phyloP scores from a whole-genome alignment of 2,797 vertebrate genomes.

The Cuniculus paca region DNA sequence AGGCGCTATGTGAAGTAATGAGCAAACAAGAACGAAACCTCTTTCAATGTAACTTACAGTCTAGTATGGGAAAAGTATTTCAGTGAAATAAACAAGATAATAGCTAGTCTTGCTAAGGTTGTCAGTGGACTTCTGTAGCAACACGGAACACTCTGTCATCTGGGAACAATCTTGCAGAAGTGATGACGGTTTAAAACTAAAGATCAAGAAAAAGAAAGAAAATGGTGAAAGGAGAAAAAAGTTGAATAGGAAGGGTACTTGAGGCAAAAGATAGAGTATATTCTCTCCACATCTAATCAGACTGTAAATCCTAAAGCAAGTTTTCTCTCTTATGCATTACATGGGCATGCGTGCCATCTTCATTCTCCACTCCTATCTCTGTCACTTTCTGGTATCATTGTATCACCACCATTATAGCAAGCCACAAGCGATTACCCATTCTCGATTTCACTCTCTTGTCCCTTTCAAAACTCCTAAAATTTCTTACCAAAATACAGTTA shows the following conservation, averaged over 20 bases:
- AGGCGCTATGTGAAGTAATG: background rate
- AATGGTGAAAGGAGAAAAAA: accelerated
- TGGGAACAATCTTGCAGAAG: background rate
- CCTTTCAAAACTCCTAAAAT: background rate
- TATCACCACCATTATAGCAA: background rate
- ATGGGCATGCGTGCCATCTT: background rate
- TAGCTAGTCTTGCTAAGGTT: background rate
- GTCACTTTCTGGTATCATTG: background rate
- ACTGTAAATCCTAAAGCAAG: background rate
- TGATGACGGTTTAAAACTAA: background rate
- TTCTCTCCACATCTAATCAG: background rate
- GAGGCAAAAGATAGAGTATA: background rate
- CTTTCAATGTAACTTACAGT: background rate
- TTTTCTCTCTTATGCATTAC: background rate
- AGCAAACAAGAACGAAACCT: background rate
- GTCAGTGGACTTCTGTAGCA: background rate
- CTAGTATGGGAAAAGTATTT: background rate
- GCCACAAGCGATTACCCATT: background rate
- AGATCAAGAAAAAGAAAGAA: background rate
- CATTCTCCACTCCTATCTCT: background rate
- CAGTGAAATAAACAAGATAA: background rate
- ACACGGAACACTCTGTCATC: background rate
- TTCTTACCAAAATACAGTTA: background rate
- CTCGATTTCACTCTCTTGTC: background rate
- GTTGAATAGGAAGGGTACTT: background rate